Percentiles rank a stretch among this genome's conserved stretches.
phyloP scores from a whole-genome alignment of 2,113 vertebrate genomes.

The Mormyrus iriodes region DNA sequence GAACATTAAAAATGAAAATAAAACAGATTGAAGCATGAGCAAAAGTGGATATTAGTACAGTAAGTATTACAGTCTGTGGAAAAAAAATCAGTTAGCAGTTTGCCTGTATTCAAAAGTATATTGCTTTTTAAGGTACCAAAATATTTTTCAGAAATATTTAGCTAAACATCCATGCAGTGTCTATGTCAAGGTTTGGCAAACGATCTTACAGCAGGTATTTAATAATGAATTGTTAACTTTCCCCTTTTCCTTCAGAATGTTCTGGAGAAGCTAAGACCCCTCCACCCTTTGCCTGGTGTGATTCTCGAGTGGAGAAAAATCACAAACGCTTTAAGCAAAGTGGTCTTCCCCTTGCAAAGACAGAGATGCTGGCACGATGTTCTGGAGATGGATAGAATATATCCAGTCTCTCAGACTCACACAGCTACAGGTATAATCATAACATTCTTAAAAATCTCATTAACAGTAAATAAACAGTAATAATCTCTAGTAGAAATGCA shows the following conservation, averaged over 20 bases:
- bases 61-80: not conserved
- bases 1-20: not conserved
- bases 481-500: not conserved
- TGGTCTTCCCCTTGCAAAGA: slow-evolving; percentile 86
- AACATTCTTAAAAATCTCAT: not conserved
- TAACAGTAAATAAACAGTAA: not conserved
- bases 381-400: slow-evolving; percentile 87
- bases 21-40: not conserved
- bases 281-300: slow-evolving; percentile 82
- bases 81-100: not conserved
- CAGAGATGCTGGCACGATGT: slow-evolving; percentile 67
- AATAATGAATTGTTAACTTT: not conserved
- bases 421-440: slow-evolving; percentile 82
- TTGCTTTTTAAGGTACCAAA: not conserved
- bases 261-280: slow-evolving; percentile 78
- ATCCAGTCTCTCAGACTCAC: slow-evolving; percentile 81
- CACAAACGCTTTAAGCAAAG: slow-evolving; percentile 88
- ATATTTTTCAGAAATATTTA: not conserved
- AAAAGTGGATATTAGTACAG: not conserved
- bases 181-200: not conserved
- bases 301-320: slow-evolving; percentile 95
- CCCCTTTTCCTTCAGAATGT: slow-evolving; percentile 64
- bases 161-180: not conserved
- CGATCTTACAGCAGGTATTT: not conserved
- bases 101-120: not conserved